phyloP scores from a whole-genome alignment of 2,888 invertebrate genomes.

The Callinectes sapidus region DNA sequence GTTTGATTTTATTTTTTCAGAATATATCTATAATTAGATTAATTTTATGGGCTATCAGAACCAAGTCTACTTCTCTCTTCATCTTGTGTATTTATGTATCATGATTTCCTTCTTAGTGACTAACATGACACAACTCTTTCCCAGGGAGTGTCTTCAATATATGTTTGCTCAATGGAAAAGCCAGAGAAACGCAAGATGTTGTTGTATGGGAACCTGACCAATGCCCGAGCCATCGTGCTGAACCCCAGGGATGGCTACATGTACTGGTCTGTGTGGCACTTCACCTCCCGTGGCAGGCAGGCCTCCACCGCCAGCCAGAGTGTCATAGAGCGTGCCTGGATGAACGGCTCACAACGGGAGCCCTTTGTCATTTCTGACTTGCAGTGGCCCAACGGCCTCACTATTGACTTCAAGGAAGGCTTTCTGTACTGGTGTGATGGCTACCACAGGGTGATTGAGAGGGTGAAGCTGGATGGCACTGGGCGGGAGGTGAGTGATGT shows the following conservation, averaged over 20 bases:
- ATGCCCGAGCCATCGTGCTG: slow-evolving; percentile 83
- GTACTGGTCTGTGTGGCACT: slow-evolving; percentile 86
- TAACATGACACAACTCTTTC: not conserved
- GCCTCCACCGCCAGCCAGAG: slow-evolving; percentile 76
- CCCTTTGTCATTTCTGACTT: slow-evolving; percentile 79
- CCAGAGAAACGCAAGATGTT: slow-evolving; percentile 80
- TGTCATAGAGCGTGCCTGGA: slow-evolving; percentile 83
- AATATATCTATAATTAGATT: not conserved
- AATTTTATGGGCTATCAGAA: not conserved
- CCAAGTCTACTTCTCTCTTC: not conserved
- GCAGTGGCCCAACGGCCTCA: slow-evolving; percentile 87
- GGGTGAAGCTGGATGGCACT: slow-evolving; percentile 80
- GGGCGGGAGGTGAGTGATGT: slow-evolving; percentile 76
- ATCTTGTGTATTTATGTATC: not conserved
- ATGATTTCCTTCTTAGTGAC: not conserved
- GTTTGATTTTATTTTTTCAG: not conserved
- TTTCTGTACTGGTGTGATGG: slow-evolving; percentile 90
- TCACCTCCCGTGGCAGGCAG: slow-evolving; percentile 11
- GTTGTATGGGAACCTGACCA: slow-evolving; percentile 79
- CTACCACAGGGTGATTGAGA: slow-evolving; percentile 74
- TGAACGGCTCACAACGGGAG: slow-evolving; percentile 84
- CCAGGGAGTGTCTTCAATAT: slow-evolving; percentile 82
- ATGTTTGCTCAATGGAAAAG: slow-evolving; percentile 82
- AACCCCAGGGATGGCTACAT: slow-evolving; percentile 84
- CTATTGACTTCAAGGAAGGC: slow-evolving; percentile 83